Evolutionary conservation across 2,888 invertebrate species (phyloP).

Genomic region (Stenurella melanura): DNA sequence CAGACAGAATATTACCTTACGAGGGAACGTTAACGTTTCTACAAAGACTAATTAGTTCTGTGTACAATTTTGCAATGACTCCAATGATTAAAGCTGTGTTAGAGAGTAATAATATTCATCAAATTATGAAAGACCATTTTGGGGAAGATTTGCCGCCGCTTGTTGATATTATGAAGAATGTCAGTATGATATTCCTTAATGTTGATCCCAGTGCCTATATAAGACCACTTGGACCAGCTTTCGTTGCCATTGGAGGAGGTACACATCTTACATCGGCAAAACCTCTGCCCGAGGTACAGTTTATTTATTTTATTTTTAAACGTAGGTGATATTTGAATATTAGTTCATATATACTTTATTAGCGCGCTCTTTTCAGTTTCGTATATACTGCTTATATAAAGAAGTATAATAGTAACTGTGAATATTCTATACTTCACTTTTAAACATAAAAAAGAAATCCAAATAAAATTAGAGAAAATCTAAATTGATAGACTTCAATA

Average conservation of each 20-base stretch:
- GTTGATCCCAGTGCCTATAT: conserved; percentile 63
- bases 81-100: neutral
- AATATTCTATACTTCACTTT: no score
- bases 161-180: conserved; percentile 57
- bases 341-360: no score
- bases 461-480: no score
- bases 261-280: conserved; percentile 59
- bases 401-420: no score
- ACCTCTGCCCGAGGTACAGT: conserved; percentile 60
- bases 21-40: conserved; percentile 58
- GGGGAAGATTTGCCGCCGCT: conserved; percentile 58
- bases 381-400: no score
- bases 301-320: neutral
- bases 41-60: conserved; percentile 59
- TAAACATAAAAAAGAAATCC: no score
- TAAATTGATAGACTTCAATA: no score
- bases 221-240: conserved; percentile 63
- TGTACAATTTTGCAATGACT: conserved; percentile 9
- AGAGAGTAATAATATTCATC: neutral
- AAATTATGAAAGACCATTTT: conserved; percentile 57
- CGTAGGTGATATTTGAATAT: no score
- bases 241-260: conserved; percentile 65
- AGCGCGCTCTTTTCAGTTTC: no score
- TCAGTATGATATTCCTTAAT: conserved; percentile 65
- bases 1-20: neutral